These are phyloP conservation scores for Maniola jurtina DNA, from an alignment of 1,140 invertebrate genomes.

Conservation along the genomic window DNA sequence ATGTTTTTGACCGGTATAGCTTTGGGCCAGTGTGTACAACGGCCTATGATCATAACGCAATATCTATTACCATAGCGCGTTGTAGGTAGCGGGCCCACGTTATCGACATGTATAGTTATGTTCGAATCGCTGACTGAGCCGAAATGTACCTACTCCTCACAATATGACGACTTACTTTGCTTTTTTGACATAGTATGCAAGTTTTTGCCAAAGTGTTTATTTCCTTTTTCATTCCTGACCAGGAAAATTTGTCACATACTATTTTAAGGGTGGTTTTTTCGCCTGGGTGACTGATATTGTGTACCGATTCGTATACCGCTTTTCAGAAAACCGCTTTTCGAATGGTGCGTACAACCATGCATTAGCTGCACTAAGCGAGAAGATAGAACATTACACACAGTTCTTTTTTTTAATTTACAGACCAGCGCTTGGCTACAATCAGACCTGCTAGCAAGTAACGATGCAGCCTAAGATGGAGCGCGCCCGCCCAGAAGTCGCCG, in stretches of 20 bases:
- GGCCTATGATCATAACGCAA: slow-evolving; percentile 11
- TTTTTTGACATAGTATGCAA: not conserved
- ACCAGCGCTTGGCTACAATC: no score
- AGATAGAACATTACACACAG: no score
- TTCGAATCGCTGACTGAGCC: not conserved
- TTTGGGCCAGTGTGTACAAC: slow-evolving; percentile 7
- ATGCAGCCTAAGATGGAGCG: no score
- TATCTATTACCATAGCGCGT: slow-evolving; percentile 4
- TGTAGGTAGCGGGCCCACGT: not conserved
- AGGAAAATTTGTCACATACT: not conserved
- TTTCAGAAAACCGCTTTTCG: not conserved
- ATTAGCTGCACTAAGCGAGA: no score
- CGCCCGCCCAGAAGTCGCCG: no score
- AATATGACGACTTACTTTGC: not conserved
- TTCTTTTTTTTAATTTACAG: no score
- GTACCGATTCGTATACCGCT: not conserved
- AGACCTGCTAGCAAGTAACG: no score
- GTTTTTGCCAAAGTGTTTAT: not conserved
- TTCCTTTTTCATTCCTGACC: not conserved
- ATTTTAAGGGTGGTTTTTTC: not conserved
- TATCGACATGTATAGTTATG: not conserved
- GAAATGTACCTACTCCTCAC: not conserved
- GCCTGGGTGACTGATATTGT: not conserved
- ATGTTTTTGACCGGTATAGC: slow-evolving; percentile 4
- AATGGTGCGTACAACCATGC: no score